Evolutionary conservation across 2,113 vertebrate species (phyloP), one percentile per base, ranked within the genome.

Genomic region (Stigmatopora argus): DNA sequence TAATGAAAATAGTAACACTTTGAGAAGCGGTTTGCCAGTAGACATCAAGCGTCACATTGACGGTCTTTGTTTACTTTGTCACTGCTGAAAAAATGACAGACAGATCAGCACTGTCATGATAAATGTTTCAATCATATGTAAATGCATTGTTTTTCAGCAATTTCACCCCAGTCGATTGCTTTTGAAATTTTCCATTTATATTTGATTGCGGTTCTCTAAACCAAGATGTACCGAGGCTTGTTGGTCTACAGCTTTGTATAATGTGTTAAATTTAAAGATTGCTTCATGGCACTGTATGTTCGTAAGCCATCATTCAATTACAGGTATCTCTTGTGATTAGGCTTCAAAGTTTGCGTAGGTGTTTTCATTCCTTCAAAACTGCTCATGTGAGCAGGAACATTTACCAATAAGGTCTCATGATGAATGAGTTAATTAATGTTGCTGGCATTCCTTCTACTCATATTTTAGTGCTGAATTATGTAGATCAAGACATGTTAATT

Each of bases 371-470:
- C 75, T 31, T 72, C 13, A 48, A 82, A 85, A 83, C 74, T 79
- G 73, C 75, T 86, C 79, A 80, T 85, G 80, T 81, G 78, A 66
- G 53, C 65, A 80, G 65, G 74, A 78, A 78, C 81, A 76, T 80
- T 86, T 86, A 86, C 84, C 77, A 83, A 77, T 82, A 79, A 79
- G 77, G 71, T 66, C 66, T 70, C 72, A 67, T 89, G 89, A 89
- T 86, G 78, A 88, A 89, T 89, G 88, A 88, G 85, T 80, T 83
- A 89, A 89, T 89, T 89, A 89, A 83, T 63, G 71, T 71, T 67
- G 60, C 68, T 85, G 83, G 73, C 84, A 83, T 83, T 87, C 83
- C 75, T 83, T 74, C 12, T 68, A 79, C 85, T 87, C 75, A 87
- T 87, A 86, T 84, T 89, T 88, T 83, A 82, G 31, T 72, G 82